A percentile compares a stretch with the other conserved stretches of the same genome.
These are phyloP conservation scores for Cirrhinus molitorella DNA, from an alignment of 2,797 vertebrate genomes.

Conservation along the genomic window DNA sequence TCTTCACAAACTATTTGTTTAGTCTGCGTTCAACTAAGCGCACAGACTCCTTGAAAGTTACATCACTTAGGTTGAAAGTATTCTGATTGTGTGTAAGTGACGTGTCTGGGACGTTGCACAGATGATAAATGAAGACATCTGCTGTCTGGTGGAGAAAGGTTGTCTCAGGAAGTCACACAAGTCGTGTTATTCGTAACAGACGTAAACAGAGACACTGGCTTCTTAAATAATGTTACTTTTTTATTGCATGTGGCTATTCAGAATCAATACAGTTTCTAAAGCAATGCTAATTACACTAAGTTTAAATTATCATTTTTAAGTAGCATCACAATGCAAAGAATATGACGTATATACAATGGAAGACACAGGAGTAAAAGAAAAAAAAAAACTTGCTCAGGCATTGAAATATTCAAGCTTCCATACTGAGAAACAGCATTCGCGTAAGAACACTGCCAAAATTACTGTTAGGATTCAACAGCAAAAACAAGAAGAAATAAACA, in stretches of 20 bases:
- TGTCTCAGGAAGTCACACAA: conserved; percentile 12
- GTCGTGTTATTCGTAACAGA: conserved; percentile 7
- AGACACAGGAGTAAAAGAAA: conserved; percentile 84
- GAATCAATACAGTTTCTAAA: conserved; percentile 94
- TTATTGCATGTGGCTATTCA: conserved; percentile 99
- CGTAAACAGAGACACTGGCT: conserved; percentile 66
- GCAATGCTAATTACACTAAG: conserved; percentile 88
- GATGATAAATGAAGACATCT: conserved; percentile 65
- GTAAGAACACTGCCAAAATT: conserved; percentile 94
- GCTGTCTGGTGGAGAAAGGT: conserved; percentile 35
- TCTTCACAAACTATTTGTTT: conserved; percentile 32
- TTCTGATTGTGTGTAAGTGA: background rate
- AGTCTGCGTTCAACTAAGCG: conserved; percentile 23
- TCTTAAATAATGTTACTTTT: conserved; percentile 96
- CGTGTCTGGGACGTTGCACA: conserved; percentile 5
- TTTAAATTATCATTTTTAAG: conserved; percentile 89
- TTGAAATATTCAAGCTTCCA: conserved; percentile 88
- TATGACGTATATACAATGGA: conserved; percentile 94
- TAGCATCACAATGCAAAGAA: conserved; percentile 90
- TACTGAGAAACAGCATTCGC: conserved; percentile 89
- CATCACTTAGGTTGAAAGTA: conserved; percentile 24
- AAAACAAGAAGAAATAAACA: conserved; percentile 72
- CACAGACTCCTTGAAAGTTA: conserved; percentile 29
- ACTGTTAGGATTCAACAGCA: conserved; percentile 90
- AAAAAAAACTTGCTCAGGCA: conserved; percentile 79